phyloP scores from a whole-genome alignment of 2,113 vertebrate genomes.

The Sitta europaea region DNA sequence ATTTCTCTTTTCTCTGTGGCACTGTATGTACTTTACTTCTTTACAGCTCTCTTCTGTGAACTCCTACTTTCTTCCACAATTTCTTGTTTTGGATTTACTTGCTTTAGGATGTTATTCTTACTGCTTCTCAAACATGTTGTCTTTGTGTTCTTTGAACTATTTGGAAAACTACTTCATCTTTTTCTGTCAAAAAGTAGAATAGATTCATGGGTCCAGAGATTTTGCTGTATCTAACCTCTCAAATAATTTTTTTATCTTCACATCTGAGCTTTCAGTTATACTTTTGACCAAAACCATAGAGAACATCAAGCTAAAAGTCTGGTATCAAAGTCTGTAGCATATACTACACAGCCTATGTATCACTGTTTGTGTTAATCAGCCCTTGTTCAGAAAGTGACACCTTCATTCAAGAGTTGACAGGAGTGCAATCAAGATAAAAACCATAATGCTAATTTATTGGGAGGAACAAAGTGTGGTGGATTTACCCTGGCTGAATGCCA shows the following conservation, averaged over 20 bases:
- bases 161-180: neutral
- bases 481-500: neutral
- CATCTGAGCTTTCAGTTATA: neutral
- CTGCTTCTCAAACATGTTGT: neutral
- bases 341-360: neutral
- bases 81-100: neutral
- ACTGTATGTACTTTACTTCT: accelerated
- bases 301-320: neutral
- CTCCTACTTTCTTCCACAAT: neutral
- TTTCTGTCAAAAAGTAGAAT: neutral
- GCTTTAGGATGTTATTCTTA: neutral
- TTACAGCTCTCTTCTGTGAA: neutral
- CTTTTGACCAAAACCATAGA: neutral
- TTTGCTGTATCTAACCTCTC: neutral
- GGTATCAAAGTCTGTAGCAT: neutral
- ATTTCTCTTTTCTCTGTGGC: neutral
- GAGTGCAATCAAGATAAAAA: neutral
- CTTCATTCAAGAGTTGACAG: neutral
- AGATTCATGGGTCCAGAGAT: neutral
- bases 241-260: neutral
- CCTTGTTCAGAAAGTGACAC: neutral
- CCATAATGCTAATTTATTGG: accelerated
- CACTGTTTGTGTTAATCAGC: accelerated
- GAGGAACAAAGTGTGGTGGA: neutral
- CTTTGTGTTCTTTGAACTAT: neutral